Evolutionary conservation across 2,797 vertebrate species (phyloP), one percentile per base, ranked within the genome.

Genomic region (Muscicapa striata): DNA sequence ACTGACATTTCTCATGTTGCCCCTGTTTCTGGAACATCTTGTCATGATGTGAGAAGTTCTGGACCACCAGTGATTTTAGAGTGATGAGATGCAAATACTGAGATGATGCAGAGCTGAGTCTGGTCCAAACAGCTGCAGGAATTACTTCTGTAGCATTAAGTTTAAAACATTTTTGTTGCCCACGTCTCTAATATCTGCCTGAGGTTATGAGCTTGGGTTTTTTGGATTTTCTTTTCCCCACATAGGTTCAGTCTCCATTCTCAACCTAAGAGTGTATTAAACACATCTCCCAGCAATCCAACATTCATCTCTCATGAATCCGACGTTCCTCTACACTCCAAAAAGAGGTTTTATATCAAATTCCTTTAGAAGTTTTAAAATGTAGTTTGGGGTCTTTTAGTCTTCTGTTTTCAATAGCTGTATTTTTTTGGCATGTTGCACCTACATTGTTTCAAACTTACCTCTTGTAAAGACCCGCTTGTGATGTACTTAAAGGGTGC

Each of bases 381-480:
- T 0, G 0, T 41, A 72, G 9, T 59, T 81, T 79, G 63, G 59
- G 23, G 36, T 45, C 22, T 85, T 87, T 84, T 36, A 83, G 18
- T 70, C 57, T 46, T 89, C 73, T 92, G 55, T 57, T 91, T 86
- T 74, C 80, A 93, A 78, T 69, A 88, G 55, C 11, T 87, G 26
- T n/a, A 67, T 16, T 43, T 76, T 95, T 89, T 89, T 91, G 79
- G 54, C 76, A 92, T 40, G 32, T 75, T 62, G 41, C 55, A 73
- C 29, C 49, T 77, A 52, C 30, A 34, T 41, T 77, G 43, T 89
- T 96, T 80, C 62, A 81, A 72, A 77, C 27, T 49, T 63, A 54
- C 24, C 67, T 73, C 54, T 84, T 89, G 59, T 17, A 72, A 93
- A 68, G 62, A 49, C 26, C 30, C 0, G 1, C 40, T 58, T 86